phyloP scores from a whole-genome alignment of 2,888 invertebrate species.

The Hirtodrosophila cameraria region DNA sequence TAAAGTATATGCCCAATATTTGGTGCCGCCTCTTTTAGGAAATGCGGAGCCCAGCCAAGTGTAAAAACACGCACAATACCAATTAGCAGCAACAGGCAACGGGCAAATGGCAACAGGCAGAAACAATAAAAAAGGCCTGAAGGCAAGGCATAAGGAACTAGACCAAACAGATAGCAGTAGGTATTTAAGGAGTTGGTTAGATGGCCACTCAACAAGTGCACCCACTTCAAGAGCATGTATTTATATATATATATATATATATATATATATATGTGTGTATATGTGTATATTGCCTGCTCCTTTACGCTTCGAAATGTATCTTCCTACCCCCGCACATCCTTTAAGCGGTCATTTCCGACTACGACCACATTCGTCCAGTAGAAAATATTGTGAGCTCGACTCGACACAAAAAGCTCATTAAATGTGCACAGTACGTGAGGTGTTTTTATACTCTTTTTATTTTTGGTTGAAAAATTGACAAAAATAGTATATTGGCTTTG shows the following conservation, averaged over 20 bases:
- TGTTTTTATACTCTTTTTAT: background rate
- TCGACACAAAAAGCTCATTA: constrained; percentile 65
- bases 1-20: no score
- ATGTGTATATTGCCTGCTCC: constrained; percentile 46
- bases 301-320: constrained; percentile 12
- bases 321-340: constrained; percentile 51
- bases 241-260: constrained; percentile 72
- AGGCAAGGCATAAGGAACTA: constrained; percentile 18
- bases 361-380: constrained; percentile 68
- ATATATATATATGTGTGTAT: no score
- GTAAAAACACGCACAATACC: constrained; percentile 68
- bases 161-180: constrained; percentile 38
- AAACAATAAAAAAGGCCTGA: constrained; percentile 12
- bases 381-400: constrained; percentile 40
- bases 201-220: constrained; percentile 63
- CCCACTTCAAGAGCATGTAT: constrained; percentile 61
- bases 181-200: constrained; percentile 10
- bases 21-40: background rate
- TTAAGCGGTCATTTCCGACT: constrained; percentile 74
- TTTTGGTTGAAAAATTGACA: no score
- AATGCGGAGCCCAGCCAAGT: constrained; percentile 39
- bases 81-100: constrained; percentile 70
- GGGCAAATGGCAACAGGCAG: constrained; percentile 3
- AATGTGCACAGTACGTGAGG: constrained; percentile 60
- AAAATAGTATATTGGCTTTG: no score